These are phyloP conservation scores for Alloplasta piceator DNA, from an alignment of 2,888 invertebrate genomes.

Conservation along the genomic window DNA sequence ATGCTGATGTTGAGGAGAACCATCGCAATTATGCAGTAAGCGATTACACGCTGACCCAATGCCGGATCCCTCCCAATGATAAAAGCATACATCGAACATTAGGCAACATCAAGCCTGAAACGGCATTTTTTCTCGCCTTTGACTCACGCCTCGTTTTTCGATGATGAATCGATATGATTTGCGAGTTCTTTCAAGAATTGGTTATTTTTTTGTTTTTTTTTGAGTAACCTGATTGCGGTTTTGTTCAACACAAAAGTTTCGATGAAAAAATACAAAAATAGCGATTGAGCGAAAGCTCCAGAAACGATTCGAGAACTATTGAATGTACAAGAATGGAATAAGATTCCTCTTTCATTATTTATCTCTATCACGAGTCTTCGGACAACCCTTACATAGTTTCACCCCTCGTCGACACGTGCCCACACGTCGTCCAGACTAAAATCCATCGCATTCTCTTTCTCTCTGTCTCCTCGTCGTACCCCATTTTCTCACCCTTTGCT, in stretches of 20 bases:
- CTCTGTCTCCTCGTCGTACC: conserved; percentile 67
- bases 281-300: conserved; percentile 39
- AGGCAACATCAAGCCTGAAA: too few species aligned
- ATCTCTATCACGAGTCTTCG: conserved; percentile 33
- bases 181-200: too few species aligned
- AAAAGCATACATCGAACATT: conserved; percentile 21
- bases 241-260: background rate
- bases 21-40: conserved; percentile 12
- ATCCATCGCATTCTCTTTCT: conserved; percentile 43
- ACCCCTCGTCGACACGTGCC: conserved; percentile 64
- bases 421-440: conserved; percentile 35
- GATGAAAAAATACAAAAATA: conserved; percentile 68
- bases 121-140: conserved; percentile 38
- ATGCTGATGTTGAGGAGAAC: conserved; percentile 30
- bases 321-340: conserved; percentile 70
- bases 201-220: too few species aligned
- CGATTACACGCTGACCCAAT: conserved; percentile 44
- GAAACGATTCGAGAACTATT: conserved; percentile 32
- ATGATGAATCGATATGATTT: too few species aligned
- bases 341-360: conserved; percentile 67
- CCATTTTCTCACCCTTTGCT: conserved; percentile 66
- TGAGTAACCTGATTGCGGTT: too few species aligned
- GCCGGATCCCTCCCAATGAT: conserved; percentile 46
- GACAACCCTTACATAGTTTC: conserved; percentile 69
- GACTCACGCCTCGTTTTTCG: too few species aligned